Evolutionary conservation across 2,113 vertebrate species (phyloP).

Genomic region (Urocolius indicus): DNA sequence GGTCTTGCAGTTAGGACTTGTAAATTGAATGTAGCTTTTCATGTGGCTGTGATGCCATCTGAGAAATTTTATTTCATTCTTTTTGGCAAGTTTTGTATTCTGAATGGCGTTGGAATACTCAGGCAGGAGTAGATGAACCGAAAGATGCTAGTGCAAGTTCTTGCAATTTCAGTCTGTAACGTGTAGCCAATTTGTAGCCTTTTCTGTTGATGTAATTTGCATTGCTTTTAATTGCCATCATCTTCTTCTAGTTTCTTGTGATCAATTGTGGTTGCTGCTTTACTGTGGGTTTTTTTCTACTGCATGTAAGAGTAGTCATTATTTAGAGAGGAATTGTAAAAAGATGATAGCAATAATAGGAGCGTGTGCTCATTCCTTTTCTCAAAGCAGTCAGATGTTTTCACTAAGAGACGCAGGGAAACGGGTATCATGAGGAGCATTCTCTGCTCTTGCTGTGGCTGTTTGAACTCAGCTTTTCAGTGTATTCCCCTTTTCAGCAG

Average conservation of each 20-base stretch:
- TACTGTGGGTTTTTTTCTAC: background rate
- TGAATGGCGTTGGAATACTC: background rate
- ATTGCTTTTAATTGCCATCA: background rate
- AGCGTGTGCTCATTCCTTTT: background rate
- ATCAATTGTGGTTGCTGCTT: background rate
- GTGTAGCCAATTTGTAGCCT: background rate
- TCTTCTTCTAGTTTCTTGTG: background rate
- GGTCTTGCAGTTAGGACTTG: background rate
- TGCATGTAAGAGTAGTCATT: background rate
- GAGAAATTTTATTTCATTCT: background rate
- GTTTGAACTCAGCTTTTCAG: background rate
- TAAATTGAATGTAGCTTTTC: background rate
- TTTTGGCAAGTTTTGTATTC: background rate
- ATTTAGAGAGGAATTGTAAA: background rate
- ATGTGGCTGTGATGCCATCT: background rate
- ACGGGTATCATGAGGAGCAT: background rate
- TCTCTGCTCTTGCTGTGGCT: background rate
- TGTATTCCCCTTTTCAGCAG: background rate
- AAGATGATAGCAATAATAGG: background rate
- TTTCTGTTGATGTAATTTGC: background rate
- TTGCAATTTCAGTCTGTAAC: background rate
- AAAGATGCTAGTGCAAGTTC: background rate
- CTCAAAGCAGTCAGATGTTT: background rate
- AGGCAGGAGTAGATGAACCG: background rate
- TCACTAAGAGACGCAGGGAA: background rate